These are phyloP conservation scores for Oreohelix idahoensis DNA, from an alignment of 1,140 invertebrate species.

Conservation along the genomic window DNA sequence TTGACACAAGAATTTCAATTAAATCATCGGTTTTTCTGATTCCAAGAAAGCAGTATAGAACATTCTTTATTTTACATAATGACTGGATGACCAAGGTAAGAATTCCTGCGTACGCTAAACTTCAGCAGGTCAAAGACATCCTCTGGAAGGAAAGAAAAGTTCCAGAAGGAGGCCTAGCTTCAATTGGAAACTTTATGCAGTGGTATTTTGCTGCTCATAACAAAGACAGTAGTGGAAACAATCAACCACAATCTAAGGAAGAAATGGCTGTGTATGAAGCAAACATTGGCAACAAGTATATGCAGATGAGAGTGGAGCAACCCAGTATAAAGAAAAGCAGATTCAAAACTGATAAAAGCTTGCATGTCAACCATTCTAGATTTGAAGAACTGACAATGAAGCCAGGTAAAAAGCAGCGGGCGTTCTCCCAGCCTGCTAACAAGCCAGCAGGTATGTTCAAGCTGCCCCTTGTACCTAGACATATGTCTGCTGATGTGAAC, in stretches of 20 bases:
- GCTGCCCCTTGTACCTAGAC: neutral
- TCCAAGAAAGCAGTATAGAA: slow-evolving; percentile 43
- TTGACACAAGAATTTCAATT: slow-evolving; percentile 56
- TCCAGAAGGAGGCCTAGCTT: slow-evolving; percentile 61
- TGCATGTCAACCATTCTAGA: too few relatives aligned
- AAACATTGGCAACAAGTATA: slow-evolving; percentile 32
- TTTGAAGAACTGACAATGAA: neutral
- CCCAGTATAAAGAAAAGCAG: neutral
- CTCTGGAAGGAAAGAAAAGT: slow-evolving; percentile 58
- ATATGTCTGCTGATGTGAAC: neutral
- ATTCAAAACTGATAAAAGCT: neutral
- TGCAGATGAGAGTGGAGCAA: slow-evolving; percentile 40
- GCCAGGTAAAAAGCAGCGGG: neutral
- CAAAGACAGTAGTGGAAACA: neutral
- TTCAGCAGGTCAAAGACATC: slow-evolving; percentile 53
- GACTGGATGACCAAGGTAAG: slow-evolving; percentile 57
- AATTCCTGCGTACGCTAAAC: slow-evolving; percentile 50
- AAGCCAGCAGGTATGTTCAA: neutral
- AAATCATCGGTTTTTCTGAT: slow-evolving; percentile 61
- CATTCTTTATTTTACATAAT: slow-evolving; percentile 54
- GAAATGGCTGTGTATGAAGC: slow-evolving; percentile 31
- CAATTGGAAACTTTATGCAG: slow-evolving; percentile 60
- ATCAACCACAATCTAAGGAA: slow-evolving; percentile 11
- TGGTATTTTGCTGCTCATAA: slow-evolving; percentile 55
- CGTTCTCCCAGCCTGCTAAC: neutral